Percentiles rank a stretch among this genome's conserved stretches.
Evolutionary conservation across 2,888 invertebrate genomes (phyloP).

Genomic region (Sarcophaga rosellei): DNA sequence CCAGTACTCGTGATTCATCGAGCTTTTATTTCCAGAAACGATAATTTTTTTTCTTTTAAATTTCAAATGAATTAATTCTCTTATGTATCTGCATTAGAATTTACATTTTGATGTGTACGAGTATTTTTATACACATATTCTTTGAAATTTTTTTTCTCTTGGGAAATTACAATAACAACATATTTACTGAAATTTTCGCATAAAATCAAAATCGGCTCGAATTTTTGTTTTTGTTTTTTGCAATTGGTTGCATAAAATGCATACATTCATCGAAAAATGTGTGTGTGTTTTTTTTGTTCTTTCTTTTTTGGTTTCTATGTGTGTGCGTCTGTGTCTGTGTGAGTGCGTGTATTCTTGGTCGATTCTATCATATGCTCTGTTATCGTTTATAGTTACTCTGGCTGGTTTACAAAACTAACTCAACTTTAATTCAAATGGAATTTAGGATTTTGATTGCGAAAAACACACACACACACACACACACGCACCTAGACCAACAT

Average conservation of each 20-base stretch:
- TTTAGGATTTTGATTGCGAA: slow-evolving; percentile 75
- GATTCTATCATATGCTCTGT: not conserved
- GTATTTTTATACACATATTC: not conserved
- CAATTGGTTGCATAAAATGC: slow-evolving; percentile 58
- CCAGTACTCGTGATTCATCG: too few relatives aligned
- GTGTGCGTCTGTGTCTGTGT: not conserved
- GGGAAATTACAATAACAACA: slow-evolving; percentile 58
- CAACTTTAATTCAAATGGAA: slow-evolving; percentile 76
- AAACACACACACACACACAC: not conserved
- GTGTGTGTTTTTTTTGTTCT: slow-evolving; percentile 36
- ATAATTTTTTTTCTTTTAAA: not conserved
- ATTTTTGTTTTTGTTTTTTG: slow-evolving; percentile 42
- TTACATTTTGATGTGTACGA: not conserved
- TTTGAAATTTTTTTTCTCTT: slow-evolving; percentile 23
- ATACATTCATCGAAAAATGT: slow-evolving; percentile 55
- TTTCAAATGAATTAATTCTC: slow-evolving; percentile 4
- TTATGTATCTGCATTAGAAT: not conserved
- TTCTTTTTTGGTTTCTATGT: not conserved
- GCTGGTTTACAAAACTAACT: slow-evolving; percentile 66
- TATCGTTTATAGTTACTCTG: slow-evolving; percentile 32
- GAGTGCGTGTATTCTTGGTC: slow-evolving; percentile 28
- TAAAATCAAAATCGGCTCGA: slow-evolving; percentile 65
- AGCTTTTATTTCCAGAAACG: too few relatives aligned
- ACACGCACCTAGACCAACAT: not conserved
- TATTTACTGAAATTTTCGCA: slow-evolving; percentile 66